A percentile compares a stretch with the other conserved stretches of the same genome.
These are phyloP conservation scores for Callorhinus ursinus DNA, from an alignment of 2,113 vertebrate genomes.

Conservation along the genomic window DNA sequence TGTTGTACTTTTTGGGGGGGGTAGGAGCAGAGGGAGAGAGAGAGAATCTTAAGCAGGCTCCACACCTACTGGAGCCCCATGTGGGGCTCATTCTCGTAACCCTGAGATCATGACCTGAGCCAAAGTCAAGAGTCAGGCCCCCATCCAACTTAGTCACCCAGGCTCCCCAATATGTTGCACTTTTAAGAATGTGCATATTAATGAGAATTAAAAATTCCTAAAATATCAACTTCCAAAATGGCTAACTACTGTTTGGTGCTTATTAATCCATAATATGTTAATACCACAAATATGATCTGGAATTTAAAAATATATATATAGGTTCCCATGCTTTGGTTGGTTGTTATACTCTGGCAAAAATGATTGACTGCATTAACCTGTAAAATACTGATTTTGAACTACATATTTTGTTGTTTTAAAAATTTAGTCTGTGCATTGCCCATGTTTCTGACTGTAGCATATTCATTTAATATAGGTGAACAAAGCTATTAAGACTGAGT, in stretches of 20 bases:
- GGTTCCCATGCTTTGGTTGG: not conserved
- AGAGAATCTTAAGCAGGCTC: not conserved
- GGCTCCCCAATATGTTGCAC: not conserved
- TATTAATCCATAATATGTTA: not conserved
- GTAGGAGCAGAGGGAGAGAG: not conserved
- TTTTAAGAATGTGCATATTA: not conserved
- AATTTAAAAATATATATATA: not conserved
- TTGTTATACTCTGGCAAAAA: slow-evolving; percentile 4
- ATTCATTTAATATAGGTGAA: not conserved
- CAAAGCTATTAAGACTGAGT: not conserved
- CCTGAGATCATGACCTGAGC: not conserved
- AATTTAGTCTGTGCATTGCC: not conserved
- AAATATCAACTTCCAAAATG: not conserved
- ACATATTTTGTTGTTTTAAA: not conserved
- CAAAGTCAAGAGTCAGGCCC: not conserved
- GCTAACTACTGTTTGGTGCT: not conserved
- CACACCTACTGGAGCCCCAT: not conserved
- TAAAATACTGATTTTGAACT: not conserved
- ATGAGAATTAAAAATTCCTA: not conserved
- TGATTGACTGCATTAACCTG: not conserved
- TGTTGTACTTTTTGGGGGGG: not conserved
- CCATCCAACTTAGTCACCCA: not conserved
- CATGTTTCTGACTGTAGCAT: not conserved
- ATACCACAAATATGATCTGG: not conserved
- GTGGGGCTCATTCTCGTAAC: not conserved